Percentiles rank a stretch among this genome's conserved stretches.
Evolutionary conservation across 2,113 vertebrate species (phyloP).

Genomic region (Planiliza haematocheilus): DNA sequence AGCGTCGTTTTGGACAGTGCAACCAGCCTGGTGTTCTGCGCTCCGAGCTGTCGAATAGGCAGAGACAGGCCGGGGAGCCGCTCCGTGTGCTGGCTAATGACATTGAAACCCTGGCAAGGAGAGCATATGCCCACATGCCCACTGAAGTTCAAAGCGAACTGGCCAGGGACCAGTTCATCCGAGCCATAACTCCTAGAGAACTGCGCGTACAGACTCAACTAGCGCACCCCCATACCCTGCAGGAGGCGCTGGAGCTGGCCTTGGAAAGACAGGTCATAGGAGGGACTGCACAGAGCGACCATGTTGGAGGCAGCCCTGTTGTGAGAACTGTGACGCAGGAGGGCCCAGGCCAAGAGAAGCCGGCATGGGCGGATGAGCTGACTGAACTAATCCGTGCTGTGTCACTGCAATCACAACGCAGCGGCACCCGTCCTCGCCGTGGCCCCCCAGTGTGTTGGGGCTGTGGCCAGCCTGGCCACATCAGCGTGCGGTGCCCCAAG

Average conservation of each 20-base stretch:
- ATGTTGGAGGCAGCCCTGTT: too few relatives aligned
- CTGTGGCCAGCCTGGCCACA: background rate
- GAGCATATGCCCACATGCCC: background rate
- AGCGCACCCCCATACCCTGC: background rate
- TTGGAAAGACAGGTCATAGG: too few relatives aligned
- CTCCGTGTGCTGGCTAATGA: background rate
- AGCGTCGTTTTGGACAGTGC: constrained; percentile 1
- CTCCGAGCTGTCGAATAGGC: background rate
- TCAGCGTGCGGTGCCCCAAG: background rate
- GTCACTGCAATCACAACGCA: background rate
- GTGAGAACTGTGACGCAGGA: too few relatives aligned
- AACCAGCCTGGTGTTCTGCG: background rate
- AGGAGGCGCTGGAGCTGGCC: too few relatives aligned
- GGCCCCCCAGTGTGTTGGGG: background rate
- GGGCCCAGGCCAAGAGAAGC: too few relatives aligned
- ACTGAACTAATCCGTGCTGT: too few relatives aligned
- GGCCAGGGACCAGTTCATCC: constrained; percentile 11
- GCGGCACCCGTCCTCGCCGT: background rate
- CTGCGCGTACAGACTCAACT: background rate
- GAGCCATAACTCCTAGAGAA: background rate
- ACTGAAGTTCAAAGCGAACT: background rate
- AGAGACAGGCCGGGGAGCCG: background rate
- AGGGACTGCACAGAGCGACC: too few relatives aligned
- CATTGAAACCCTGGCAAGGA: too few relatives aligned
- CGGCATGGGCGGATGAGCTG: too few relatives aligned